These are phyloP conservation scores for Poeciliopsis turneri DNA, from an alignment of 2,797 vertebrate genomes.

Conservation along the genomic window DNA sequence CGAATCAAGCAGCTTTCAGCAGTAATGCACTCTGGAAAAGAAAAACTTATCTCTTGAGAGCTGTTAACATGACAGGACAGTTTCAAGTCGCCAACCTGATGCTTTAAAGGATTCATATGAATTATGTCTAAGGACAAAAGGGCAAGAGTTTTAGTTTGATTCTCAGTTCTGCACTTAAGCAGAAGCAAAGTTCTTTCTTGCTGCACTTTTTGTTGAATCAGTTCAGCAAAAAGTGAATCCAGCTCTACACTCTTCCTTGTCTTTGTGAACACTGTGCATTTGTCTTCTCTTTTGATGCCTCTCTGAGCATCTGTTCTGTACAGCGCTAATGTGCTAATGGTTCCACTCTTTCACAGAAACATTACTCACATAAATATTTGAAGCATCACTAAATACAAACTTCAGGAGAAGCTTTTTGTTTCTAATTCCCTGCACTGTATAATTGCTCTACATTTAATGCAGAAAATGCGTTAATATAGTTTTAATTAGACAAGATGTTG, in stretches of 20 bases:
- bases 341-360: constrained; percentile 28
- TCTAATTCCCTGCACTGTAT: constrained; percentile 12
- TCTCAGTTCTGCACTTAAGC: constrained; percentile 22
- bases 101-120: background rate
- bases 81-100: background rate
- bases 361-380: background rate
- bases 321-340: constrained; percentile 32
- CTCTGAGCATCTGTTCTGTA: constrained; percentile 55
- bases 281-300: constrained; percentile 36
- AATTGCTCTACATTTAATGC: constrained; percentile 11
- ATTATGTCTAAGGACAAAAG: background rate
- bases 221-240: constrained; percentile 17
- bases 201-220: constrained; percentile 33
- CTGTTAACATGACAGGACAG: background rate
- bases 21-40: background rate
- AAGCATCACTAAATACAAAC: constrained; percentile 1
- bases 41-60: background rate
- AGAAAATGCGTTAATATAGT: constrained; percentile 10
- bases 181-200: constrained; percentile 14
- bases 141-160: constrained; percentile 23
- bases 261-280: constrained; percentile 4
- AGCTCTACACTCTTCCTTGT: constrained; percentile 36
- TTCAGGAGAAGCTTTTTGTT: constrained; percentile 2
- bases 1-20: background rate
- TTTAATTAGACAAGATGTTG: constrained; percentile 13